Evolutionary conservation across 2,888 invertebrate species (phyloP), one percentile per base, ranked within the genome.

Genomic region (Xestia rhomboidea): DNA sequence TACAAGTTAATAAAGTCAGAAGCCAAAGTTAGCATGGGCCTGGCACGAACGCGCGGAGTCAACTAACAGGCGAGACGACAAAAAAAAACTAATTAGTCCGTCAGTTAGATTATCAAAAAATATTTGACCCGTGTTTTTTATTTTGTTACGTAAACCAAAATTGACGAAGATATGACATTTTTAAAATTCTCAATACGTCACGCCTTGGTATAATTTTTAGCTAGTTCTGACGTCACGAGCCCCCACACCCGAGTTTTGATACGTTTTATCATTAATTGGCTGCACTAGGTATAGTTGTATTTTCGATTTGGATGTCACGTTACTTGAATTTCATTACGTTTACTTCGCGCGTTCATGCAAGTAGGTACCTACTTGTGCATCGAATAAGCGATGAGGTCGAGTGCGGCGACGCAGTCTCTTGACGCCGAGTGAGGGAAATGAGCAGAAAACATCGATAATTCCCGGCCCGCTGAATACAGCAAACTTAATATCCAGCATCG

Each of bases 371-470:
- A 24, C 13, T 64, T 44, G 41, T 64, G 18, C 72, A 74, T 68
- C 81, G 81, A 81, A 79, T 74, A 54, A 73, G 70, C 74, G 87
- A 74, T 62, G 73, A 74, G 72, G 75, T 80, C 76, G 76, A 80
- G 82, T 88, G 88, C 84, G 73, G 71, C 73, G 79, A 73, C 79
- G 82, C 83, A 85, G 82, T 78, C 85, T 85, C 83, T 89, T 83
- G 81, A 82, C 83, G 77, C 60, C 69, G 44, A 74, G 72, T 64
- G 81, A 71, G 79, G 77, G 75, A 87, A 88, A 88, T 87, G 87
- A 80, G 83, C 85, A 86, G 87, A 86, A 89, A 88, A 85, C 76
- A 83, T 82, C 80, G 81, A 90, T 89, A 86, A 76, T 73, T 77
- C 68, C 82, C 72, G 69, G 54, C 69, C 67, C 78, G 72, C 30